A percentile compares a stretch with the other conserved stretches of the same genome.
Evolutionary conservation across 2,113 vertebrate genomes (phyloP).

Genomic region (Corapipo altera): DNA sequence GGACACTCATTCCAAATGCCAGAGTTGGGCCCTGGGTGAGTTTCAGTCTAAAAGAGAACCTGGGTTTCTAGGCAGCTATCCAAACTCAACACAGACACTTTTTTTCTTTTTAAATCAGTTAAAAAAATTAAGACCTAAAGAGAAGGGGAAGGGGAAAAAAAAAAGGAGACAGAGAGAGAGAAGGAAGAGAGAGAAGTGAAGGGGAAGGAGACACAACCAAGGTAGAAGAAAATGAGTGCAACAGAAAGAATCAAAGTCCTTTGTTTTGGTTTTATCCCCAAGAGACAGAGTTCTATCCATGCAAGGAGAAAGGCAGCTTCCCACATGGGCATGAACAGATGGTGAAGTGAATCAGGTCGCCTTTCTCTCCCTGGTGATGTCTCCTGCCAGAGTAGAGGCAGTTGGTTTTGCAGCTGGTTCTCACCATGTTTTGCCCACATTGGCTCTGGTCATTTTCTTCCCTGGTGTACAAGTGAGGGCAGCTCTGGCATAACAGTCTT

Average conservation of each 20-base stretch:
- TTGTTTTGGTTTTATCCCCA: neutral
- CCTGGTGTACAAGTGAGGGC: neutral
- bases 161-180: neutral
- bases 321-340: neutral
- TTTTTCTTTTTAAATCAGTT: constrained; percentile 68
- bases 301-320: neutral
- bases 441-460: neutral
- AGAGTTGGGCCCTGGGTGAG: constrained; percentile 64
- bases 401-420: neutral
- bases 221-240: neutral
- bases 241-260: neutral
- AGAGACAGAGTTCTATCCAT: neutral
- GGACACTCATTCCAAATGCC: constrained; percentile 76
- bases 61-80: constrained; percentile 73
- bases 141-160: neutral
- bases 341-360: neutral
- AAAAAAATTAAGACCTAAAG: neutral
- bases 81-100: constrained; percentile 75
- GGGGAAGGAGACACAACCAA: neutral
- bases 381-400: neutral
- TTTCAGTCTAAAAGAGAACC: constrained; percentile 65
- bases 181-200: neutral
- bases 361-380: neutral
- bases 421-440: neutral
- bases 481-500: neutral